A percentile compares a stretch with the other conserved stretches of the same genome.
Evolutionary conservation across 2,113 vertebrate species (phyloP).

Genomic region (Terrapene triunguis): DNA sequence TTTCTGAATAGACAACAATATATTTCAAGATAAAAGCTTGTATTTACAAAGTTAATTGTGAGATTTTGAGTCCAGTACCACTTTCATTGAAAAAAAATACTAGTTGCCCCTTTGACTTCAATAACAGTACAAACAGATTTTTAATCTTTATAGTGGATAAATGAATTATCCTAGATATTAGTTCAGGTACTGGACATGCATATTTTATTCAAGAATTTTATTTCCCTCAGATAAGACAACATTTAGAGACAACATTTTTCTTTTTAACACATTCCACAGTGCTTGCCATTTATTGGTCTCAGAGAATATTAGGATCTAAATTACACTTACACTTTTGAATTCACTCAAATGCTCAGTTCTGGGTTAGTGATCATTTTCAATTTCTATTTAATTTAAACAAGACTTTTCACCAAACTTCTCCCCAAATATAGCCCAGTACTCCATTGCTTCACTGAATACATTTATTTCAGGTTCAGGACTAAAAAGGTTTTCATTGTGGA

Average conservation of each 20-base stretch:
- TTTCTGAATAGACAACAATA: too few relatives aligned
- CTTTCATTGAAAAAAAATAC: not conserved
- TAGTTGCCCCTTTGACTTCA: not conserved
- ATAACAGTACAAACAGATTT: not conserved
- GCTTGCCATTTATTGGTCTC: not conserved
- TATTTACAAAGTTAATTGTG: too few relatives aligned
- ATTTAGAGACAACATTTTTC: not conserved
- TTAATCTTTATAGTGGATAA: not conserved
- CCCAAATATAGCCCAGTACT: not conserved
- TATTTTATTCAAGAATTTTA: not conserved
- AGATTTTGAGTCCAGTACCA: not conserved
- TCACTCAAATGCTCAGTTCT: not conserved
- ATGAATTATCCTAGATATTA: not conserved
- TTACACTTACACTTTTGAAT: not conserved
- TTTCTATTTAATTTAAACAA: not conserved
- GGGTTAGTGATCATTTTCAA: not conserved
- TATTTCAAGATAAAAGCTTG: too few relatives aligned
- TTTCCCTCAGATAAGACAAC: not conserved
- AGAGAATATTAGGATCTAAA: not conserved
- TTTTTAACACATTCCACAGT: not conserved
- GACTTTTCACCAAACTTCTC: constrained; percentile 5
- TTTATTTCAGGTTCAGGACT: constrained; percentile 32
- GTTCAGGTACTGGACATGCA: not conserved
- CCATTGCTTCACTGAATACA: not conserved
- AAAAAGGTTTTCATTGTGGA: constrained; percentile 44